Evolutionary conservation across 2,113 vertebrate genomes (phyloP).

Genomic region (Channa maculata): DNA sequence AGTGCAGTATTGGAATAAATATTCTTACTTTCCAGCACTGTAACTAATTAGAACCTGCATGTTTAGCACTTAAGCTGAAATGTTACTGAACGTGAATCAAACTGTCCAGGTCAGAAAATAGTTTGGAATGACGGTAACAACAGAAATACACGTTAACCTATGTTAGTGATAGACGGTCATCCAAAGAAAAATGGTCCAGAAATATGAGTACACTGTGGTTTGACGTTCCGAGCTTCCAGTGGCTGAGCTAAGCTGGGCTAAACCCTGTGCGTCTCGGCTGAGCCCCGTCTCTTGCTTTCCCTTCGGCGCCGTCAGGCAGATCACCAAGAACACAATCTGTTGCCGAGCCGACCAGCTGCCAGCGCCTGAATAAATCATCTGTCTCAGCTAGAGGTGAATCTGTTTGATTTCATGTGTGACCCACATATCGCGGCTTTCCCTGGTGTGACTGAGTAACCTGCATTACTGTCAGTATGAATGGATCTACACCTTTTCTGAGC

Average conservation of each 20-base stretch:
- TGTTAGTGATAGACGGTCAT: too few species aligned
- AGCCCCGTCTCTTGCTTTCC: slow-evolving; percentile 16
- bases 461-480: background rate
- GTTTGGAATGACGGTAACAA: too few species aligned
- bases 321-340: slow-evolving; percentile 74
- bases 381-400: slow-evolving; percentile 75
- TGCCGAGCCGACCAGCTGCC: slow-evolving; percentile 63
- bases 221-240: too few species aligned
- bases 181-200: too few species aligned
- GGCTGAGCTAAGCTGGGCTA: background rate
- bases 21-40: too few species aligned
- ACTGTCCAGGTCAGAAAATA: too few species aligned
- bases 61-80: too few species aligned
- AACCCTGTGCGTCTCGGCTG: slow-evolving; percentile 8
- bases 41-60: too few species aligned
- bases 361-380: slow-evolving; percentile 80
- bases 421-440: slow-evolving; percentile 69
- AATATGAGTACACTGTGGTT: too few species aligned
- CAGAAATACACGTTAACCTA: too few species aligned
- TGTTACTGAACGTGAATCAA: too few species aligned
- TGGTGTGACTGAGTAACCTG: slow-evolving; percentile 10
- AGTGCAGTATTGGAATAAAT: too few species aligned
- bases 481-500: background rate
- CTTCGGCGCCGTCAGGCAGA: slow-evolving; percentile 58
- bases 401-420: slow-evolving; percentile 77